Conservation (phyloP, 2,113 vertebrate genomes). For the Setophaga coronata region DNA sequence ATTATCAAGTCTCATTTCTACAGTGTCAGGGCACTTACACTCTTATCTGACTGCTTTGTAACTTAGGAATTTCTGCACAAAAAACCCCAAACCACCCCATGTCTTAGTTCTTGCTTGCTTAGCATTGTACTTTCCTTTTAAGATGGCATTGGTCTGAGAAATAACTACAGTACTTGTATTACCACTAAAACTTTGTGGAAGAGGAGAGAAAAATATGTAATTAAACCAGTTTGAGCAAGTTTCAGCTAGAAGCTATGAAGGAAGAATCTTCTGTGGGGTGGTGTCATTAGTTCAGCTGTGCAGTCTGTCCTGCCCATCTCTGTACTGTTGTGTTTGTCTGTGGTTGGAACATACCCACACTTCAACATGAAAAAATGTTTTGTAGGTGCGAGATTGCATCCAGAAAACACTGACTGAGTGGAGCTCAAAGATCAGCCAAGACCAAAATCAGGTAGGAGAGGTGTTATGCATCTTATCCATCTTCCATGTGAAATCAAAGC, state of each 20-base stretch:
- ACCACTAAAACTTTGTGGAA: background rate
- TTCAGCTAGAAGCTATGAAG: background rate
- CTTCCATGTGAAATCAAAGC: background rate
- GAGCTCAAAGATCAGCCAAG: constrained; percentile 77
- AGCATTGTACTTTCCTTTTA: background rate
- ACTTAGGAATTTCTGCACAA: background rate
- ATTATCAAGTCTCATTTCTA: background rate
- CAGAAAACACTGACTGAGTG: constrained; percentile 91
- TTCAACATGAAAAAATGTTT: background rate
- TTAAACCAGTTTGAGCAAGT: background rate
- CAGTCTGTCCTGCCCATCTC: accelerated
- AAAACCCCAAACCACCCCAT: background rate
- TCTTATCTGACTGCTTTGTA: background rate
- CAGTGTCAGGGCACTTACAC: background rate
- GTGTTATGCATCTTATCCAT: background rate
- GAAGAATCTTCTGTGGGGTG: background rate
- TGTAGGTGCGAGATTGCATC: constrained; percentile 94
- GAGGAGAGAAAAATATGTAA: background rate
- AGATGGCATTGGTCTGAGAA: background rate
- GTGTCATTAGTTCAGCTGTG: background rate
- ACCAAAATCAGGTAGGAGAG: constrained; percentile 73
- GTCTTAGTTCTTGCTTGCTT: background rate
- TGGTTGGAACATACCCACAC: background rate
- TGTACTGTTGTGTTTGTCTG: background rate
- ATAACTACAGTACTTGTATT: background rate